phyloP scores from a whole-genome alignment of 2,888 invertebrate species.

The Drosophila sordidula region DNA sequence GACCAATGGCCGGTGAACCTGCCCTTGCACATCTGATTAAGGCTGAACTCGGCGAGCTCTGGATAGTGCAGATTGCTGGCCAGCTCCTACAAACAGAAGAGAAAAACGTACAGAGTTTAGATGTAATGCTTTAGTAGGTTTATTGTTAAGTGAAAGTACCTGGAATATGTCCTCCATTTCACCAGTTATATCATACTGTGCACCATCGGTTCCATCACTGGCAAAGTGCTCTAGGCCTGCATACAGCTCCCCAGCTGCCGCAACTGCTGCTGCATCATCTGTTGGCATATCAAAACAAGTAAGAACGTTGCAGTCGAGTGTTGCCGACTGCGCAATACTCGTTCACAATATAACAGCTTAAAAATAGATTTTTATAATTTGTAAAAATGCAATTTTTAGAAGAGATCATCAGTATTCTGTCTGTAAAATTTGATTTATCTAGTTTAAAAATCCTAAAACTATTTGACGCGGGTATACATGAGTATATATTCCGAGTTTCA shows the following conservation, averaged over 20 bases:
- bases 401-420: too few relatives aligned
- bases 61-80: slow-evolving; percentile 84
- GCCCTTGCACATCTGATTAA: slow-evolving; percentile 85
- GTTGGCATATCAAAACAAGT: background rate
- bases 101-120: background rate
- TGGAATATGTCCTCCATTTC: slow-evolving; percentile 85
- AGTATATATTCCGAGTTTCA: too few relatives aligned
- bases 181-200: slow-evolving; percentile 83
- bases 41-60: slow-evolving; percentile 84
- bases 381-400: too few relatives aligned
- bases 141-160: slow-evolving; percentile 47
- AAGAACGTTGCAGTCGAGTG: too few relatives aligned
- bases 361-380: too few relatives aligned
- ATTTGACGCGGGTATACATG: too few relatives aligned
- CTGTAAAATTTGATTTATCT: too few relatives aligned
- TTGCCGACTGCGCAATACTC: too few relatives aligned
- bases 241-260: slow-evolving; percentile 78
- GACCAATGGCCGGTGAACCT: slow-evolving; percentile 84
- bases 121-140: background rate
- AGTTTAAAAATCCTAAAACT: too few relatives aligned
- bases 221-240: slow-evolving; percentile 82
- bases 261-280: slow-evolving; percentile 47
- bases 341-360: too few relatives aligned
- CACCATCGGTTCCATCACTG: slow-evolving; percentile 81
- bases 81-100: slow-evolving; percentile 76